phyloP scores from a whole-genome alignment of 2,797 vertebrate genomes.

The Enteromius viviparus region DNA sequence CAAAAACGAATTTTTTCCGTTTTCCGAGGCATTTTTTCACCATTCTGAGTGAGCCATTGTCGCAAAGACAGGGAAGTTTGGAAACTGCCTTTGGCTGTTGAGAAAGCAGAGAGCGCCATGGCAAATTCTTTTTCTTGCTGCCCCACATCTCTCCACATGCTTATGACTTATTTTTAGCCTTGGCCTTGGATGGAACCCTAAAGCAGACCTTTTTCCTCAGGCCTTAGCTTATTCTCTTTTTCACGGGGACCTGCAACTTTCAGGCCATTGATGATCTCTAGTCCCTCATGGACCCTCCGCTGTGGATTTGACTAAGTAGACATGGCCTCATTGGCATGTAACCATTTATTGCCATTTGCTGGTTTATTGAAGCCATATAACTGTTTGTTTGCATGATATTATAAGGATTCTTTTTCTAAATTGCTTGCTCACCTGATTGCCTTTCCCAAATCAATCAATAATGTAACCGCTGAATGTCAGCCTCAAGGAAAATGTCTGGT shows the following conservation, averaged over 20 bases:
- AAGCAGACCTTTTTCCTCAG: slow-evolving; percentile 71
- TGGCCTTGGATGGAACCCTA: slow-evolving; percentile 58
- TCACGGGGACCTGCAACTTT: slow-evolving; percentile 60
- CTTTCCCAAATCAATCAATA: not conserved
- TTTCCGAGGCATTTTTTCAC: not conserved
- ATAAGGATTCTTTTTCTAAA: not conserved
- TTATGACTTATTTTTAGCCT: slow-evolving; percentile 56
- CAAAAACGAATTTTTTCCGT: not conserved
- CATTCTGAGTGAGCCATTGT: not conserved
- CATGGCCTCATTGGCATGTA: slow-evolving; percentile 47
- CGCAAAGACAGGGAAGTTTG: slow-evolving; percentile 3
- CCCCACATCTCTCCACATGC: slow-evolving; percentile 74
- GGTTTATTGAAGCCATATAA: slow-evolving; percentile 59
- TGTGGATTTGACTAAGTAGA: slow-evolving; percentile 55
- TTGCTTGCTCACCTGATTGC: not conserved
- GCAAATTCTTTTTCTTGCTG: slow-evolving; percentile 54
- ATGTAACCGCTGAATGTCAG: slow-evolving; percentile 1
- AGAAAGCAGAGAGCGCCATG: slow-evolving; percentile 62
- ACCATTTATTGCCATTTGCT: slow-evolving; percentile 65
- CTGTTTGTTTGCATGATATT: not conserved
- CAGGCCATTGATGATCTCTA: slow-evolving; percentile 70
- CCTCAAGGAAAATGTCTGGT: not conserved
- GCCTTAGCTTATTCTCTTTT: slow-evolving; percentile 73
- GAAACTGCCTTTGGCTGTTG: slow-evolving; percentile 60
- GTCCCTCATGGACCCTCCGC: slow-evolving; percentile 59